Evolutionary conservation across 2,113 vertebrate genomes (phyloP).

Genomic region (Phalacrocorax brasilianus): DNA sequence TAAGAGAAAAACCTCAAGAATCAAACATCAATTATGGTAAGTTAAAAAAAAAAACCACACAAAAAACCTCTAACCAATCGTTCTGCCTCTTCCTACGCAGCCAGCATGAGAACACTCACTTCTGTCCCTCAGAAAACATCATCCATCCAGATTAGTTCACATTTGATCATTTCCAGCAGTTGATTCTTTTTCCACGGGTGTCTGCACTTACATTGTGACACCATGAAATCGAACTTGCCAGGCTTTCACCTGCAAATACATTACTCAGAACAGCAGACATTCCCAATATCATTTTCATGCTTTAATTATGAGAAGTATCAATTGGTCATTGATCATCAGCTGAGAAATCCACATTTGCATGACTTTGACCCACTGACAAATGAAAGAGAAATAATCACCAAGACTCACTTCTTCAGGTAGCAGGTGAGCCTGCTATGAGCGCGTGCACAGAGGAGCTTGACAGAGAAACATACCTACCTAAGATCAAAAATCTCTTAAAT

Average conservation of each 20-base stretch:
- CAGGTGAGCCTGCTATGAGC: neutral
- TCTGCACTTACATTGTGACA: neutral
- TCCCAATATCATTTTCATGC: neutral
- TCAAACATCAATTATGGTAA: neutral
- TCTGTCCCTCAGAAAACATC: neutral
- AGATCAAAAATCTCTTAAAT: neutral
- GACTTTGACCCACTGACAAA: neutral
- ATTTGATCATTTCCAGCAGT: conserved; percentile 41
- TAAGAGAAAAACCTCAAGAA: neutral
- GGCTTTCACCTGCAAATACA: neutral
- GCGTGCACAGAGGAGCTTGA: neutral
- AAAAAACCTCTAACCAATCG: neutral
- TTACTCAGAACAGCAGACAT: neutral
- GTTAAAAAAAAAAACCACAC: neutral
- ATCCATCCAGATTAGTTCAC: conserved; percentile 14
- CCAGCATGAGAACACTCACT: neutral
- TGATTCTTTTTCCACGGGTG: neutral
- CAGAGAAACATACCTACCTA: neutral
- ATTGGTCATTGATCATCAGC: neutral
- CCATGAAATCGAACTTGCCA: conserved; percentile 23
- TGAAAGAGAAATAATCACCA: neutral
- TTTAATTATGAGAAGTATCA: neutral
- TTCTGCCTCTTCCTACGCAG: neutral
- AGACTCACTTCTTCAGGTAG: neutral
- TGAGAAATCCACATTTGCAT: neutral